phyloP scores from a whole-genome alignment of 2,113 vertebrate species.

The Podilymbus podiceps region DNA sequence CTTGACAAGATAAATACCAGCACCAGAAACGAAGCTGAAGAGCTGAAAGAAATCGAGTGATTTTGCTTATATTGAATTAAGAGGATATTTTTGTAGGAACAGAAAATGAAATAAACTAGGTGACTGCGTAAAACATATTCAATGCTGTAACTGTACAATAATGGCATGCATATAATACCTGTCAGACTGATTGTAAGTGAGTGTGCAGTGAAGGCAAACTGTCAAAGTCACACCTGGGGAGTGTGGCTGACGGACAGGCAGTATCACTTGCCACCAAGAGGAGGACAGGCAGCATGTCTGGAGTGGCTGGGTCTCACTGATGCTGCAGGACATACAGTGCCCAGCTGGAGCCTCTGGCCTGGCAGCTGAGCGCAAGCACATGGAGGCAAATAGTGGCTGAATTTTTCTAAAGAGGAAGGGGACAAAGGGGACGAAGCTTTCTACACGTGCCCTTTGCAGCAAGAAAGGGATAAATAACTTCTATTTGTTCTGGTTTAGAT shows the following conservation, averaged over 20 bases:
- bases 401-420: background rate
- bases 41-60: background rate
- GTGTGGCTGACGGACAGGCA: background rate
- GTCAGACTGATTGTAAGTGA: background rate
- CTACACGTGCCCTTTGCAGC: background rate
- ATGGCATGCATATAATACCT: fast-evolving
- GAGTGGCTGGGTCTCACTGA: background rate
- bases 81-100: background rate
- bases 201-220: background rate
- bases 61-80: background rate
- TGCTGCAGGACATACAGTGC: background rate
- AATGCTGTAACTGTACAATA: background rate
- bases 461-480: background rate
- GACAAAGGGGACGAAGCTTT: fast-evolving
- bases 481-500: background rate
- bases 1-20: background rate
- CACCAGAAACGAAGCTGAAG: background rate
- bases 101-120: background rate
- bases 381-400: background rate
- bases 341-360: background rate
- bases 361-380: background rate
- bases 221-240: background rate
- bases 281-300: background rate
- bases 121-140: background rate
- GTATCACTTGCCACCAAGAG: background rate